Evolutionary conservation across 2,113 vertebrate species (phyloP).

Genomic region (Bambusicola thoracicus): DNA sequence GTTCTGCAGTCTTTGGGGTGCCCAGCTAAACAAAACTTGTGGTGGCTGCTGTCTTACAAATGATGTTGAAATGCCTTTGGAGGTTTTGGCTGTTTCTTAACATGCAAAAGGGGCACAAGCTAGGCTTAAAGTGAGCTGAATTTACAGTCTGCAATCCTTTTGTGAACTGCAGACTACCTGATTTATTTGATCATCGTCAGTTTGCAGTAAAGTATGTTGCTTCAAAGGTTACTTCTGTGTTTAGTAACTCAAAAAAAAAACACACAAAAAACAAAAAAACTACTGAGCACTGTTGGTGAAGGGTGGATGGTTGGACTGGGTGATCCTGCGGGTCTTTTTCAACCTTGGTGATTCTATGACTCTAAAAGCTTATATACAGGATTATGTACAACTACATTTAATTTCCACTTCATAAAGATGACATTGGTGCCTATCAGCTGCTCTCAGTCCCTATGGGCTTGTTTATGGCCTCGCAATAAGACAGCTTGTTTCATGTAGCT

Average conservation of each 20-base stretch:
- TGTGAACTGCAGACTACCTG: not conserved
- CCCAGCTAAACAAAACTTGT: not conserved
- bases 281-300: no score
- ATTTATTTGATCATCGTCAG: not conserved
- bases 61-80: not conserved
- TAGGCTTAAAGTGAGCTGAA: not conserved
- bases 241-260: not conserved
- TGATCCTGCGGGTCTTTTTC: no score
- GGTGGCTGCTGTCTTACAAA: not conserved
- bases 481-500: rapidly evolving
- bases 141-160: not conserved
- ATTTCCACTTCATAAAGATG: not conserved
- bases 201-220: not conserved
- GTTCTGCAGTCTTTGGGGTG: not conserved
- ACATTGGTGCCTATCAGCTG: not conserved
- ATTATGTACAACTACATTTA: not conserved
- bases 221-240: not conserved
- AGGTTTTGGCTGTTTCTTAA: not conserved
- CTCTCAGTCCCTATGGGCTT: not conserved
- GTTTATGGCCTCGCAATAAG: not conserved
- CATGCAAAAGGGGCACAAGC: not conserved
- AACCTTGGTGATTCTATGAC: no score
- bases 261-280: no score
- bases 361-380: not conserved
- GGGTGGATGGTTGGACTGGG: no score